Evolutionary conservation across 1,140 invertebrate genomes (phyloP).

Genomic region (Andricus grossulariae): DNA sequence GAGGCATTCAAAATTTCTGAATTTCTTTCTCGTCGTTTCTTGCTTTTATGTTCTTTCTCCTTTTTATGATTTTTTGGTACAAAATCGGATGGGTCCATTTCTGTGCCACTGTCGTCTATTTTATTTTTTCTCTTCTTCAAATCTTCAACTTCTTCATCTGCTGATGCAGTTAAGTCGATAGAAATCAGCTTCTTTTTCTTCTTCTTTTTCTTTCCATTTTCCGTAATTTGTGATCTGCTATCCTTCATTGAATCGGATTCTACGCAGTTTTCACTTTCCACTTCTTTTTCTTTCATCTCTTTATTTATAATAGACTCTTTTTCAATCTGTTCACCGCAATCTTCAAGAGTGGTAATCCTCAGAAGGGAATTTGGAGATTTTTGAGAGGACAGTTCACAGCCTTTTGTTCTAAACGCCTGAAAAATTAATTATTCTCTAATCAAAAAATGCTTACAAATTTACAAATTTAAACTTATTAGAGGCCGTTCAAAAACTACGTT

Average conservation of each 20-base stretch:
- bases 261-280: too few species aligned
- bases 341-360: constrained; percentile 79
- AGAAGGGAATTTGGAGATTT: constrained; percentile 81
- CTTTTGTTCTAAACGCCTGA: constrained; percentile 81
- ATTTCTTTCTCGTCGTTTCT: not conserved
- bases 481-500: too few species aligned
- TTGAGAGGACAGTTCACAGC: constrained; percentile 81
- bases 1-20: constrained; percentile 61
- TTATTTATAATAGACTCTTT: not conserved
- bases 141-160: not conserved
- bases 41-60: too few species aligned
- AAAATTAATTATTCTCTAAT: too few species aligned
- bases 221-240: not conserved
- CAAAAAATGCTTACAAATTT: too few species aligned
- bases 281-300: too few species aligned
- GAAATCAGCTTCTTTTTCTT: constrained; percentile 31
- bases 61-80: too few species aligned
- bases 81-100: too few species aligned
- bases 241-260: too few species aligned
- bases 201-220: constrained; percentile 40
- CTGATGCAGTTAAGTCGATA: too few species aligned
- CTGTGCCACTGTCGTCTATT: too few species aligned
- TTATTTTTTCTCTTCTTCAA: not conserved
- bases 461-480: too few species aligned
- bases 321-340: constrained; percentile 58